Evolutionary conservation across 2,888 invertebrate species (phyloP), one percentile per base, ranked within the genome.

Genomic region (Mythimna vitellina): DNA sequence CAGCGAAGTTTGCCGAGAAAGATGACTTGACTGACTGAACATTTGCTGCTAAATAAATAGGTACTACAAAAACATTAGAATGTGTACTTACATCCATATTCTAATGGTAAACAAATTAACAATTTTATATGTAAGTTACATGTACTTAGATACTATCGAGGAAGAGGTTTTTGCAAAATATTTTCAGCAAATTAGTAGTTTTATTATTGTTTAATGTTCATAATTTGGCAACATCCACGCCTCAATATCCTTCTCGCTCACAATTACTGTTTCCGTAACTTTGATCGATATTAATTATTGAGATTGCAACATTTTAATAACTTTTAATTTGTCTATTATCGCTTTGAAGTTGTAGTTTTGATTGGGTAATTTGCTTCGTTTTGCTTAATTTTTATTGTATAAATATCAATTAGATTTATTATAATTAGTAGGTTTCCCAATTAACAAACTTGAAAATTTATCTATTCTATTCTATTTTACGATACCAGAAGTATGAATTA

Each of bases 241-340:
- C 10, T 35, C 38, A 64, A 67, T n/a, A 72, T 82, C 79, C 80
- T 78, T 65, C 32, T 22, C 12, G 46, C 35, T 46, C 32, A 69
- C 57, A 65, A 78, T 82, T 79, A 82, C 57, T 82, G 82, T 73
- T 61, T 79, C 82, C 79, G 66, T 69, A 63, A 35, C 20, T 38
- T 64, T 78, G 60, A 82, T 78, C 42, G 53, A 73, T 53, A 60
- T 63, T 73, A 0, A 62, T 69, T 57, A 70, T 72, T 72, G 46
- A 38, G 17, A 53, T 66, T 65, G 49, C 77, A 81, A 60, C 60
- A 69, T 64, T 54, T n/a, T 53, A 42, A 49, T 49, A 35, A n/a
- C 53, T 63, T n/a, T 49, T 1, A 29, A 29, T 76, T 56, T 32
- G 38, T 51, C 22, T 54, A 20, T 35, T 70, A 70, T 14, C 38